These are phyloP conservation scores for Anastrepha ludens DNA, from an alignment of 1,140 invertebrate species.

Conservation along the genomic window DNA sequence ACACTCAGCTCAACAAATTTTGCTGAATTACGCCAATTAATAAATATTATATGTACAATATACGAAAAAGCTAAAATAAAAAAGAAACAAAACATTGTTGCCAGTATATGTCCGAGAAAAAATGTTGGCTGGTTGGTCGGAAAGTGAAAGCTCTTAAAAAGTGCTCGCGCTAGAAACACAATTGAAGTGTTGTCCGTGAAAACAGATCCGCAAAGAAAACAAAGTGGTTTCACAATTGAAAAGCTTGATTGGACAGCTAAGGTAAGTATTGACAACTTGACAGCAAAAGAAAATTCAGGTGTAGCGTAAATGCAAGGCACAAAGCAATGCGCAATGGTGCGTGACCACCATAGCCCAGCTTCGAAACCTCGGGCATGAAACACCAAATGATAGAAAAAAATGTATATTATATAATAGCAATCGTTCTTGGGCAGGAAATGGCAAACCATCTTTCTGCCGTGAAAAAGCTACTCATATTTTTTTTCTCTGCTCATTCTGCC, in stretches of 20 bases:
- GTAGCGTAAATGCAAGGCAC: no score
- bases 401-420: no score
- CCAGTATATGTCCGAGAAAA: background rate
- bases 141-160: background rate
- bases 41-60: slow-evolving; percentile 3
- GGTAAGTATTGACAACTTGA: background rate
- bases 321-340: no score
- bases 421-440: no score
- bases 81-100: background rate
- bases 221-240: background rate
- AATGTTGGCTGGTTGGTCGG: background rate
- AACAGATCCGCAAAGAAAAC: background rate
- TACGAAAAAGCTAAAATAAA: background rate
- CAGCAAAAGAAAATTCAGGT: background rate
- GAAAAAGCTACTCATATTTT: no score
- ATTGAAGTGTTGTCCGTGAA: background rate
- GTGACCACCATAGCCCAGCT: no score
- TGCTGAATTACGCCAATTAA: slow-evolving; percentile 24
- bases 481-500: no score
- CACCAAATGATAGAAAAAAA: no score
- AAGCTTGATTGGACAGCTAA: slow-evolving; percentile 14
- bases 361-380: no score
- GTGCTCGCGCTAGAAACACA: background rate
- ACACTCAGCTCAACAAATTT: background rate
- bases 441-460: no score